Base-by-base conservation (phyloP, 2,797 vertebrate species). In the Numenius phaeopus region DNA sequence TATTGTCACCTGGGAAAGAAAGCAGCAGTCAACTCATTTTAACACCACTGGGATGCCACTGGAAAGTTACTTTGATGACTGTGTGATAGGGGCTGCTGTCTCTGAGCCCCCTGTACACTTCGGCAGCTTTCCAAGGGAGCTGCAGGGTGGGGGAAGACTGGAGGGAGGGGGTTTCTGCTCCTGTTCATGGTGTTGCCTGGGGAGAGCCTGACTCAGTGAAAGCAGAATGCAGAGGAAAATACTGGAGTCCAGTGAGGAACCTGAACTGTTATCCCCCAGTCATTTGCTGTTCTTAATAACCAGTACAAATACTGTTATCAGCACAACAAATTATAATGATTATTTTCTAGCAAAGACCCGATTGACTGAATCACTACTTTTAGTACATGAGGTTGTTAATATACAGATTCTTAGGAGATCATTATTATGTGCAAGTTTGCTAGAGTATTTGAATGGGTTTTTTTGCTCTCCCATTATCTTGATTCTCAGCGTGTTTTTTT, bases 311-410 rank as follows among this genome's bases (percentile, higher is more conserved):
- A 64, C 90, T 85, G 83, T 93, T 96, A 96, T 83, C 30, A n/a
- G 75, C 69, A 73, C 89, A 83, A 92, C 78, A 92, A 95, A 96
- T 94, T 87, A 85, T n/a, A 92, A 81, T 87, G 69, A 92, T 97
- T 96, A 96, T 83, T 95, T 94, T 93, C 88, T 64, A 90, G 81
- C 65, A 88, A 66, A 89, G 87, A 61, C 55, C 69, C 62, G 84
- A 91, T 93, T 94, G 91, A 85, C 79, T 92, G 87, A 92, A 93
- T 94, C 59, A 78, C 75, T 92, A 7, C 71, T 92, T 96, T 77
- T 64, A 73, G 50, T 81, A 55, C 47, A 55, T 20, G 39, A 65
- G 20, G 65, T 82, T 81, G 84, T 86, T 95, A 94, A 94, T 87
- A 71, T 10, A 72, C 65, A 86, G 78, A 55, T 97, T 94, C 79